These are phyloP conservation scores for Melanotaenia trifasciata DNA, from an alignment of 2,797 vertebrate species.

Conservation along the genomic window DNA sequence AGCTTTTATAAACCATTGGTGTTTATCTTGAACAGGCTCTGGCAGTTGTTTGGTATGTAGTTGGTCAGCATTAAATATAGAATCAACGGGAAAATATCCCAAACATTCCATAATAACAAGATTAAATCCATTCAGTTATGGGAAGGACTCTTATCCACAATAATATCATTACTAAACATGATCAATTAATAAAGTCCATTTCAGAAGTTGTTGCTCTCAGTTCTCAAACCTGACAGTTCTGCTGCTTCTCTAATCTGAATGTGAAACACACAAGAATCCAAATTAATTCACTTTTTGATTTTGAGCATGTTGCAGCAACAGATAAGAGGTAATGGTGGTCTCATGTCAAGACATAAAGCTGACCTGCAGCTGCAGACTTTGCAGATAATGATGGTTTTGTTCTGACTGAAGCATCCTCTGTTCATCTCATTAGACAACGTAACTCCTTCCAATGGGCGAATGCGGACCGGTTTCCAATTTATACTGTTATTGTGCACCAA, in stretches of 20 bases:
- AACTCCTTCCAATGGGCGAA: constrained; percentile 30
- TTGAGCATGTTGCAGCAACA: background rate
- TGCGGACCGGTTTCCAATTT: constrained; percentile 46
- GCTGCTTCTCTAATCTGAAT: background rate
- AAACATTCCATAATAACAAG: constrained; percentile 10
- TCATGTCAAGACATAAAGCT: constrained; percentile 7
- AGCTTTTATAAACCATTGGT: constrained; percentile 26
- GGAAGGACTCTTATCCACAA: constrained; percentile 19
- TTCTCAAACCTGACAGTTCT: constrained; percentile 41
- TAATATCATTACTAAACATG: constrained; percentile 44
- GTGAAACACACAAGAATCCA: background rate
- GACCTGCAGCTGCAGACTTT: constrained; percentile 24
- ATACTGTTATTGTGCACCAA: constrained; percentile 38
- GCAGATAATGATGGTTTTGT: constrained; percentile 46
- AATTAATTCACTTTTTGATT: constrained; percentile 1
- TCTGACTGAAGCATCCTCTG: constrained; percentile 25
- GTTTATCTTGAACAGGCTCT: constrained; percentile 44
- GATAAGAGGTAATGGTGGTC: constrained; percentile 17
- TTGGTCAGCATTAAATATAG: constrained; percentile 31
- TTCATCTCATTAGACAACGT: constrained; percentile 35
- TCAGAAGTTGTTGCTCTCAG: constrained; percentile 14
- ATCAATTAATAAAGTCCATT: constrained; percentile 28
- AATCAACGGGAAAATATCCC: constrained; percentile 33
- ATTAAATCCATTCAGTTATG: constrained; percentile 40
- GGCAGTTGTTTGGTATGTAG: background rate